Percentiles rank a stretch among this genome's conserved stretches.
Conservation (phyloP, 2,113 vertebrate species). For the Oryzias celebensis region DNA sequence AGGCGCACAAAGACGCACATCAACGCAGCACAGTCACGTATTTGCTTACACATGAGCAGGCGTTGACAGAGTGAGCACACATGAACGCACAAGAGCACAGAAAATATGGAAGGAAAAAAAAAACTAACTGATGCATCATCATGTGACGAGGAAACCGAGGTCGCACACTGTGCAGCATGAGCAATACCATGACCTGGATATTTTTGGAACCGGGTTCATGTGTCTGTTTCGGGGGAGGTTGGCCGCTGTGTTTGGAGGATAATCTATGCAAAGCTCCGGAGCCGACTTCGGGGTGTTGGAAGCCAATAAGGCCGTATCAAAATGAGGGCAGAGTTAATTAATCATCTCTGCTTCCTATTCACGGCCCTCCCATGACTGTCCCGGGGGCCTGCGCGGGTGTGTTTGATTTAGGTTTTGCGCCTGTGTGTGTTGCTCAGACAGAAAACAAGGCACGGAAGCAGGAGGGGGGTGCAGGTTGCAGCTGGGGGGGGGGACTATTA, state of each 20-base stretch:
- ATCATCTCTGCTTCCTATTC: slow-evolving; percentile 74
- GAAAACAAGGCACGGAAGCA: slow-evolving; percentile 17
- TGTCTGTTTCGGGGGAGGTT: slow-evolving; percentile 24
- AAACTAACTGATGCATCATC: slow-evolving; percentile 1
- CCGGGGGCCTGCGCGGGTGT: slow-evolving; percentile 53
- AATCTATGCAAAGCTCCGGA: slow-evolving; percentile 70
- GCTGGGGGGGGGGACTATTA: slow-evolving; percentile 65
- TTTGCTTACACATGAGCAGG: slow-evolving; percentile 9
- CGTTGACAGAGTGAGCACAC: neutral
- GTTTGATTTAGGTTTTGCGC: slow-evolving; percentile 10
- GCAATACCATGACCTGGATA: slow-evolving; percentile 48
- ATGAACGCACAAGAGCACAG: slow-evolving; percentile 9
- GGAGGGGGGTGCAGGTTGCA: slow-evolving; percentile 69
- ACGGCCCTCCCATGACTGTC: slow-evolving; percentile 62
- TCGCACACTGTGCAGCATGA: slow-evolving; percentile 1
- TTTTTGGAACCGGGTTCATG: slow-evolving; percentile 32
- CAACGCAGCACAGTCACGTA: slow-evolving; percentile 11
- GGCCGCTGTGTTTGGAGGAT: slow-evolving; percentile 30
- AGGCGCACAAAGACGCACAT: slow-evolving; percentile 15
- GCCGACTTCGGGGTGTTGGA: slow-evolving; percentile 53
- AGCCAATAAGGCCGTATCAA: slow-evolving; percentile 72
- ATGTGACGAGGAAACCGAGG: neutral
- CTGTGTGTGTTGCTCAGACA: slow-evolving; percentile 12
- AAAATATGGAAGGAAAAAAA: neutral
- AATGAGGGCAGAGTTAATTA: slow-evolving; percentile 75